Evolutionary conservation across 2,113 vertebrate species (phyloP).

Genomic region (Ameiurus melas): DNA sequence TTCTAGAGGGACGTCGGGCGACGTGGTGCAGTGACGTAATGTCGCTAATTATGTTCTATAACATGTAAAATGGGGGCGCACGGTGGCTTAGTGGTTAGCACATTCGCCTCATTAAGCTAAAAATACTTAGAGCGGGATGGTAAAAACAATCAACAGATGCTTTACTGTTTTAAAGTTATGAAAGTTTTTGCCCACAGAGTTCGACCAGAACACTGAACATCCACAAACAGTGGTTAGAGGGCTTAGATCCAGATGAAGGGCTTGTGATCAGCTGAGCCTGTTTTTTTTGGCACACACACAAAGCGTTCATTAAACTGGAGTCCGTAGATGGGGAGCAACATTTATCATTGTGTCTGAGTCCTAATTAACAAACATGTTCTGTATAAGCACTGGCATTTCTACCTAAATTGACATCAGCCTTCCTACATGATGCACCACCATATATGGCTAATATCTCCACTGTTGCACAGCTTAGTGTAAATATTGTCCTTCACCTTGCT

Average conservation of each 20-base stretch:
- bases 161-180: neutral
- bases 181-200: neutral
- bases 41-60: too few species aligned
- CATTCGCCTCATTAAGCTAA: neutral
- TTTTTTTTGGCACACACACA: neutral
- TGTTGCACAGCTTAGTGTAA: neutral
- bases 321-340: neutral
- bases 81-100: too few species aligned
- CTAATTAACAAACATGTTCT: neutral
- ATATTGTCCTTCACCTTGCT: neutral
- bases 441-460: neutral
- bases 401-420: neutral
- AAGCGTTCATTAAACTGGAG: neutral
- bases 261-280: slow-evolving; percentile 11
- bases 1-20: too few species aligned
- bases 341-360: neutral
- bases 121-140: neutral
- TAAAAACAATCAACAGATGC: neutral
- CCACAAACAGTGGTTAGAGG: neutral
- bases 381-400: neutral
- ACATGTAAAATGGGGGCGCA: too few species aligned
- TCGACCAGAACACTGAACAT: neutral
- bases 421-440: too few species aligned
- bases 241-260: neutral
- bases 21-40: too few species aligned